Evolutionary conservation across 2,113 vertebrate genomes (phyloP).

Genomic region (Pitta sordida): DNA sequence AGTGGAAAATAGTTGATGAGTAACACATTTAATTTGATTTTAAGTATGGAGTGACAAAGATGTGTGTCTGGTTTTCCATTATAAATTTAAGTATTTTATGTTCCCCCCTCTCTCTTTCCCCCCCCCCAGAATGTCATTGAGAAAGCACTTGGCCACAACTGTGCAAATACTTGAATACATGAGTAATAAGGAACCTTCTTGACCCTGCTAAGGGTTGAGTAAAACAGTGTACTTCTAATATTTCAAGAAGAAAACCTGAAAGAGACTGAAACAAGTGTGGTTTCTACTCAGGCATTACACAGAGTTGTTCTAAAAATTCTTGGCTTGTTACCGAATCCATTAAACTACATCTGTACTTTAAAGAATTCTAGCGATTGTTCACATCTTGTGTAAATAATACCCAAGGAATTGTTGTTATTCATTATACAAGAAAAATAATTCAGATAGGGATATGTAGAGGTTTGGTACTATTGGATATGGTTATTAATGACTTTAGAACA

Average conservation of each 20-base stretch:
- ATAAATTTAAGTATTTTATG: not conserved
- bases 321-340: not conserved
- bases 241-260: not conserved
- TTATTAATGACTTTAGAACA: not conserved
- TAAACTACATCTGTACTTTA: not conserved
- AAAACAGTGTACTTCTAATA: not conserved
- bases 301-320: not conserved
- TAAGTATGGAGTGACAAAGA: not conserved
- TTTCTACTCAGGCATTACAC: not conserved
- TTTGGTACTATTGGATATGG: not conserved
- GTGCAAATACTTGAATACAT: not conserved
- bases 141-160: not conserved
- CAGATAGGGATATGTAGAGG: not conserved
- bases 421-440: not conserved
- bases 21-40: not conserved
- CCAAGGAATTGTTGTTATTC: not conserved
- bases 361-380: not conserved
- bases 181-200: not conserved
- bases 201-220: not conserved
- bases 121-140: not conserved
- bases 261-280: not conserved
- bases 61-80: not conserved
- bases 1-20: not conserved
- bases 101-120: rapidly evolving
- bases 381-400: not conserved